These are phyloP conservation scores for Odontesthes bonariensis DNA, from an alignment of 2,113 vertebrate species.

Conservation along the genomic window DNA sequence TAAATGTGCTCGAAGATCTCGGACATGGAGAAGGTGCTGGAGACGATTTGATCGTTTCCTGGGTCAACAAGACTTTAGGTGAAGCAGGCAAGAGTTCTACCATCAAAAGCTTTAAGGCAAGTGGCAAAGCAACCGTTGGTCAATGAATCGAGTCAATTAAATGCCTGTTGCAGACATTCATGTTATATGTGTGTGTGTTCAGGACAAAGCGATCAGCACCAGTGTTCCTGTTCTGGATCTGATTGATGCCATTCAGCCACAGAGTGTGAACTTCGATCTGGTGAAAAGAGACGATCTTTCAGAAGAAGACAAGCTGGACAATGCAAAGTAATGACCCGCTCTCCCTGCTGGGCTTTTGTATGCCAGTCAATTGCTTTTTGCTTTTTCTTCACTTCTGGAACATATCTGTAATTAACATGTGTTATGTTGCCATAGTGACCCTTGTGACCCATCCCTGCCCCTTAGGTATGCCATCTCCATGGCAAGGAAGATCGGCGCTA, in stretches of 20 bases:
- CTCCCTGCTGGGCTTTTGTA: too few species aligned
- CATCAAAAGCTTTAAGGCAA: conserved; percentile 94
- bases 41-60: conserved; percentile 92
- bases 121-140: not conserved
- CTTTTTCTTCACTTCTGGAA: too few species aligned
- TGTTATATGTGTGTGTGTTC: not conserved
- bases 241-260: conserved; percentile 95
- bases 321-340: conserved; percentile 89
- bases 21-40: conserved; percentile 92
- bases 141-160: not conserved
- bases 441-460: not conserved
- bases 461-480: conserved; percentile 92
- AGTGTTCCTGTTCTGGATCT: conserved; percentile 94
- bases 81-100: conserved; percentile 90
- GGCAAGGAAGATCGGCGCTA: conserved; percentile 92
- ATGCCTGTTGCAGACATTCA: too few species aligned
- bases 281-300: conserved; percentile 87
- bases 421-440: not conserved
- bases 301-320: conserved; percentile 92
- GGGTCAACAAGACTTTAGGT: conserved; percentile 92
- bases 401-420: too few species aligned
- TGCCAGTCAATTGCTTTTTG: too few species aligned
- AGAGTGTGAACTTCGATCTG: conserved; percentile 93
- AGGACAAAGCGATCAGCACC: conserved; percentile 92
- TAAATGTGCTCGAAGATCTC: conserved; percentile 91